phyloP scores from a whole-genome alignment of 2,888 invertebrate species.

The Amaurobius ferox region DNA sequence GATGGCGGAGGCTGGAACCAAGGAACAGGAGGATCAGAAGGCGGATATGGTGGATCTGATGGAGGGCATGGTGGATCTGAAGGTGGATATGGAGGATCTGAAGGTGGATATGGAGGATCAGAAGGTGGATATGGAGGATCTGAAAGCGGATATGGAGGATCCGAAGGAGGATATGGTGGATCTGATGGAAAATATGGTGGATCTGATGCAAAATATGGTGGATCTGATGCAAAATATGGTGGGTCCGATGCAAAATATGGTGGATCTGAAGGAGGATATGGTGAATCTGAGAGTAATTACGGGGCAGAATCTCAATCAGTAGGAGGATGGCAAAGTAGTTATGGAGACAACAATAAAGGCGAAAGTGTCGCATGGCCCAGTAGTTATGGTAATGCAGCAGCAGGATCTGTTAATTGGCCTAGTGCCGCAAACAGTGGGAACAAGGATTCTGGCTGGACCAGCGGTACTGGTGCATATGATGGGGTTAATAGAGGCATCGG shows the following conservation, averaged over 20 bases:
- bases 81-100: slow-evolving; percentile 18
- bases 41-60: not conserved
- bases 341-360: slow-evolving; percentile 21
- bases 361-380: slow-evolving; percentile 41
- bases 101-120: slow-evolving; percentile 4
- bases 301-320: slow-evolving; percentile 14
- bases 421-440: not conserved
- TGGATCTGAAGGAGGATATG: slow-evolving; percentile 20
- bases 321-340: slow-evolving; percentile 29
- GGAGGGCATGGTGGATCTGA: not conserved
- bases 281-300: slow-evolving; percentile 37
- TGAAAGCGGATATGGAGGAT: not conserved
- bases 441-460: slow-evolving; percentile 13
- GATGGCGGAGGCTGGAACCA: slow-evolving; percentile 8
- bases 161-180: slow-evolving; percentile 29
- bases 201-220: slow-evolving; percentile 33
- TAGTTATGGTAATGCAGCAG: slow-evolving; percentile 21
- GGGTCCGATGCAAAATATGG: slow-evolving; percentile 40
- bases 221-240: slow-evolving; percentile 21
- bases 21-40: not conserved
- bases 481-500: slow-evolving; percentile 58
- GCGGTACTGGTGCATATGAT: not conserved
- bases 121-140: not conserved
- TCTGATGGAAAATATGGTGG: slow-evolving; percentile 38
- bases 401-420: slow-evolving; percentile 40